Evolutionary conservation across 2,888 invertebrate genomes (phyloP), one percentile per base, ranked within the genome.

Genomic region (Priocnemis perturbator): DNA sequence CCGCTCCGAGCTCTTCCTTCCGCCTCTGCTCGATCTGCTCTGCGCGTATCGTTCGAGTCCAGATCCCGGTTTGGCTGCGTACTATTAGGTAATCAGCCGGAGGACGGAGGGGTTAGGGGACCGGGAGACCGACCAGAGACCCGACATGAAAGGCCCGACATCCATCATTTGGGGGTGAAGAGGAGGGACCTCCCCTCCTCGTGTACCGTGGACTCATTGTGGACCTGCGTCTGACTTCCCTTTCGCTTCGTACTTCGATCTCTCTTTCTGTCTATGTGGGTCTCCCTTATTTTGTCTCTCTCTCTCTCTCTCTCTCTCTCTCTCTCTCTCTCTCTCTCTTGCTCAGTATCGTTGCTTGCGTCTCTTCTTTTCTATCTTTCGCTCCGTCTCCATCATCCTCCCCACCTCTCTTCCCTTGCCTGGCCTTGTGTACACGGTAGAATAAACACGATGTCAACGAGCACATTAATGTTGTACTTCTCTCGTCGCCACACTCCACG

Each of bases 31-130:
- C 55, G 65, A 74, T 70, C 64, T 74, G 60, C 45, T 37, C 37
- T 37, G 53, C 37, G 37, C 2, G 4, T 3, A 37, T 37, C 37
- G 37, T 37, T 37, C 50, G 50, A 50, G 50, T 20, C 61, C 60
- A 44, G 50, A 56, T 56, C 63, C 62, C 58, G 59, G 48, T 57
- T 57, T 60, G 69, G 48, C 52, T 52, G 45, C 59, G 60, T 78
- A 76, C 80, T 82, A 86, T 86, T 86, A 86, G 85, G 85, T 86
- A 86, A 86, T 86, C 86, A 83, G 81, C 82, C 78, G 77, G 76
- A 78, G 74, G 77, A 73, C 72, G 70, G 69, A 67, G 64, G 71
- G 69, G 59, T 65, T 71, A 64, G 67, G 63, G 71, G 69, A 57
- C 66, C 73, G 66, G 70, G 69, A 69, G 64, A n/a, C n/a, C n/a